These are phyloP conservation scores for Drosophila bifasciata DNA, from an alignment of 1,140 invertebrate genomes.

Conservation along the genomic window DNA sequence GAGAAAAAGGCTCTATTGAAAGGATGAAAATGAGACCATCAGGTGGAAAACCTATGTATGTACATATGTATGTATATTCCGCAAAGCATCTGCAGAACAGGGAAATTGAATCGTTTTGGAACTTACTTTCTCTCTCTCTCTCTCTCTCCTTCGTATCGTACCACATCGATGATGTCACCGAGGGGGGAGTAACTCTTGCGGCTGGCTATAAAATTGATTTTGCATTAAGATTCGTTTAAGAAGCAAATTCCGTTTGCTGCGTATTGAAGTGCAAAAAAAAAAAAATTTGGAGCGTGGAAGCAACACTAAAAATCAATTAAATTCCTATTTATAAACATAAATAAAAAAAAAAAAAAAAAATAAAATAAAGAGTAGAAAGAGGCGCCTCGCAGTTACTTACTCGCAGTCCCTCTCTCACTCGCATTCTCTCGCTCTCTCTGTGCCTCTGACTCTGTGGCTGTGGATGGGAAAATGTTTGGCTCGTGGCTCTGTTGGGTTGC, in stretches of 20 bases:
- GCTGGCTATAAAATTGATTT: constrained; percentile 56
- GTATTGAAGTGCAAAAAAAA: neutral
- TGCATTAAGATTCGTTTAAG: constrained; percentile 57
- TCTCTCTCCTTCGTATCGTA: neutral
- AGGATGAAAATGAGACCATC: too few species aligned
- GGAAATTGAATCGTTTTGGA: constrained; percentile 14
- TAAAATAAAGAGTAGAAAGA: constrained; percentile 14
- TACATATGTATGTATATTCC: too few species aligned
- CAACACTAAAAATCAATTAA: constrained; percentile 69
- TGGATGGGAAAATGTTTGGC: constrained; percentile 64
- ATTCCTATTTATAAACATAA: constrained; percentile 62
- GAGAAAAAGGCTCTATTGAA: too few species aligned
- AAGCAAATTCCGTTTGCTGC: constrained; percentile 27
- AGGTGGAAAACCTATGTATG: too few species aligned
- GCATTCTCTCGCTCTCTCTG: constrained; percentile 4
- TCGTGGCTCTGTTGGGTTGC: constrained; percentile 24
- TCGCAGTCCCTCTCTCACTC: neutral
- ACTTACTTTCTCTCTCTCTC: neutral
- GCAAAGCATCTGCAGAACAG: too few species aligned
- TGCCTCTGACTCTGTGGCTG: constrained; percentile 11
- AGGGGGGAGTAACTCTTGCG: neutral
- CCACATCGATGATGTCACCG: constrained; percentile 55
- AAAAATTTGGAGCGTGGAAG: constrained; percentile 8
- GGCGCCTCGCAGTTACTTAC: constrained; percentile 36
- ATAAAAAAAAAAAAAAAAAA: constrained; percentile 15